Evolutionary conservation across 2,888 invertebrate species (phyloP).

Genomic region (Lathronympha strigana): DNA sequence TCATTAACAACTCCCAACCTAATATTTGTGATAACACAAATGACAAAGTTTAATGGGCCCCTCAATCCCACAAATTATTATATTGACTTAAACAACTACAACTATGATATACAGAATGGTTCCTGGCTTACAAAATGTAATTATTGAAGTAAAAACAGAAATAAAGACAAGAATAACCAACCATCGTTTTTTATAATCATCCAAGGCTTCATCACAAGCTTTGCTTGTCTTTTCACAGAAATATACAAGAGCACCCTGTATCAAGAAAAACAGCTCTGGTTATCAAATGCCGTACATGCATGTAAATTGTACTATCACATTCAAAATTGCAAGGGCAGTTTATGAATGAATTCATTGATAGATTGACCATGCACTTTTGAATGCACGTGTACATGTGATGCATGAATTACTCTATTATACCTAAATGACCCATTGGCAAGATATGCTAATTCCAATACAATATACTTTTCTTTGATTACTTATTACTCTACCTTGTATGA

Average conservation of each 20-base stretch:
- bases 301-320: no score
- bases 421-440: neutral
- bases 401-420: neutral
- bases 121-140: conserved; percentile 65
- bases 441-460: no score
- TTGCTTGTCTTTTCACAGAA: conserved; percentile 62
- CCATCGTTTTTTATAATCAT: conserved; percentile 63
- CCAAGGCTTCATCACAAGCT: conserved; percentile 63
- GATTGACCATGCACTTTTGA: no score
- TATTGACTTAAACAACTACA: neutral
- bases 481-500: neutral
- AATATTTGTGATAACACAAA: no score
- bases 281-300: conserved; percentile 14
- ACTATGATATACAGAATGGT: conserved; percentile 45
- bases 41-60: no score
- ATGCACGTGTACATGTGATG: no score
- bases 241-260: conserved; percentile 63
- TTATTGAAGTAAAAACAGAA: conserved; percentile 44
- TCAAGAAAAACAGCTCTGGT: conserved; percentile 47
- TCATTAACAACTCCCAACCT: no score
- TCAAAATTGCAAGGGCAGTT: no score
- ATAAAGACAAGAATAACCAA: conserved; percentile 62
- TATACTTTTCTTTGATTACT: neutral
- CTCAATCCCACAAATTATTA: no score
- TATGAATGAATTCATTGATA: no score